Conservation (phyloP, 2,113 vertebrate genomes). For the Muscicapa adusta region DNA sequence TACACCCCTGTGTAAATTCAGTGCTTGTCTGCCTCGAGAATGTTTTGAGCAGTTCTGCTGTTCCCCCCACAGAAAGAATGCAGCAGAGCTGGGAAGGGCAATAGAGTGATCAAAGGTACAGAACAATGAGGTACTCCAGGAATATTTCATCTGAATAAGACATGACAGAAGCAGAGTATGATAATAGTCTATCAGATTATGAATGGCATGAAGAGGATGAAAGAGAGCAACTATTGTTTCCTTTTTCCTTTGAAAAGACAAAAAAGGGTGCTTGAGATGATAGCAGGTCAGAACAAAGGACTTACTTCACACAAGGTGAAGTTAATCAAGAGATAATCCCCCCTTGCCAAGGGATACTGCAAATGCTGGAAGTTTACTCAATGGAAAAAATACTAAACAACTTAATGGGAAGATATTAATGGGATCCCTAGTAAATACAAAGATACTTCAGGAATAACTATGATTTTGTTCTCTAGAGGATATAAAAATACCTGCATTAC, state of each 20-base stretch:
- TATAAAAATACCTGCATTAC: neutral
- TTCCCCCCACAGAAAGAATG: neutral
- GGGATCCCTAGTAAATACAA: neutral
- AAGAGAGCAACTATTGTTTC: neutral
- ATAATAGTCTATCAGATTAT: slow-evolving; percentile 40
- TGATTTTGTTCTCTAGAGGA: neutral
- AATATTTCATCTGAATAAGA: slow-evolving; percentile 28
- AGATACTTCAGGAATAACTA: neutral
- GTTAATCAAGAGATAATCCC: neutral
- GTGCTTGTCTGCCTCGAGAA: neutral
- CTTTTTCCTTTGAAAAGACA: slow-evolving; percentile 7
- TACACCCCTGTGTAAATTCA: neutral
- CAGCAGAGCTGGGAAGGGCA: neutral
- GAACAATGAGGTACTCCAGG: slow-evolving; percentile 5
- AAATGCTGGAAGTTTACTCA: neutral
- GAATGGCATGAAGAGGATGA: slow-evolving; percentile 37
- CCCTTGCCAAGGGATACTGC: neutral
- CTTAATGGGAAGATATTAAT: neutral
- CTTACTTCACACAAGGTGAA: neutral
- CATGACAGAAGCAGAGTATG: slow-evolving; percentile 3
- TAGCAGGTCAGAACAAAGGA: slow-evolving; percentile 12
- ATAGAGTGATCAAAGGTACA: slow-evolving; percentile 20
- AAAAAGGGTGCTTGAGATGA: neutral
- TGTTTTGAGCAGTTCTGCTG: neutral
- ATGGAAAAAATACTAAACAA: neutral